Base-by-base conservation (phyloP, 2,797 vertebrate genomes). In the Darevskia mixta region DNA sequence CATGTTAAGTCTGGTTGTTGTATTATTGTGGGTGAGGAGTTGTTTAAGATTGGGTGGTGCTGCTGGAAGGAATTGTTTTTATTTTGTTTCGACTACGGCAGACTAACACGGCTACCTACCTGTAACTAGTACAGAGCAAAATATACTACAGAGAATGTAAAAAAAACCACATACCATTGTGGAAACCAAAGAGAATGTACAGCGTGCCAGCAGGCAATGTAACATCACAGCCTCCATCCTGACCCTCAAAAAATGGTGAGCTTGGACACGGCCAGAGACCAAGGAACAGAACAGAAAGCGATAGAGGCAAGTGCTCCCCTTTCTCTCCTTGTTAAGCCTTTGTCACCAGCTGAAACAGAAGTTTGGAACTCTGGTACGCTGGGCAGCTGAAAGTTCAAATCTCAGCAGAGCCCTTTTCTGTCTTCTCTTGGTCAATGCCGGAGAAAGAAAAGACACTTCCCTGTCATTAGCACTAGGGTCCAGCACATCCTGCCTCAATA, bases 341-440 rank as follows among this genome's bases (percentile, higher is more conserved):
- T 66, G 72, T 78, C 67, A 64, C 72, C 76, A 73, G 76, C 75
- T 15, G 25, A 87, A 82, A 77, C 15, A 35, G 41, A 15, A 35
- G 35, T 25, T 83, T 77, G 67, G 43, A 82, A 58, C 27, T 45
- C 27, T 45, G 76, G 76, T 27, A 58, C 43, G 71, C 38, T 15
- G 35, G 76, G 67, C 73, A 69, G 81, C 43, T 69, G 66, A 20
- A 61, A 79, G 87, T 88, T 88, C 82, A 84, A 79, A 88, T 84
- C 66, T 29, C 38, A 43, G 67, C 77, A 32, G 71, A 41, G 15
- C 35, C 82, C 41, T 45, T 73, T 38, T 29, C 32, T 73, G 49
- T n/a, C 41, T 66, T 88, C 43, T 49, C 69, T 75, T 58, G 41
- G 64, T 32, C 55, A 79, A 35, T 10, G 29, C 23, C 5, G 27